A percentile compares a stretch with the other conserved stretches of the same genome.
Conservation (phyloP, 2,888 invertebrate species). For the Heteropelma amictum region DNA sequence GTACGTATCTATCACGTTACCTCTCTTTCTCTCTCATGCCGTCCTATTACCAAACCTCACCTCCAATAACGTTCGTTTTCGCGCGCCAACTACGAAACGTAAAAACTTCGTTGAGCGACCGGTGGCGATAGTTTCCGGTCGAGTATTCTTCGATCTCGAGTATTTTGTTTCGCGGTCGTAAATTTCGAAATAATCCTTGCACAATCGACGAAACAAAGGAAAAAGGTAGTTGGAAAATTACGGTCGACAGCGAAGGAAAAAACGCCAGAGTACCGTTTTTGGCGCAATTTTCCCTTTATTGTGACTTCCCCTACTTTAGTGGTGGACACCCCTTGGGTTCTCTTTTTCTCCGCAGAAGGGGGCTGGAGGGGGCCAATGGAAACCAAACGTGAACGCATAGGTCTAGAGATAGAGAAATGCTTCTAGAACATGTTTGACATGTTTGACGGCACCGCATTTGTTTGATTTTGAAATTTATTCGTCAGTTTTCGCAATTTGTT, state of each 20-base stretch:
- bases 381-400: too few species aligned
- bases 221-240: not conserved
- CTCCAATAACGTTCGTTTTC: conserved; percentile 36
- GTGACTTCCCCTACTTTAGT: not conserved
- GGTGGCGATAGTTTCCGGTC: not conserved
- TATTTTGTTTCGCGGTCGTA: not conserved
- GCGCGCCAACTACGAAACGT: conserved; percentile 57
- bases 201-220: conserved; percentile 32
- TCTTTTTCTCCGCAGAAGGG: conserved; percentile 14
- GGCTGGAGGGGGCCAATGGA: conserved; percentile 54
- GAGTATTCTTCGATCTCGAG: too few species aligned
- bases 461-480: not conserved
- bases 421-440: not conserved
- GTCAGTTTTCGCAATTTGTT: not conserved
- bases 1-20: not conserved
- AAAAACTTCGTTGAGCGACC: not conserved
- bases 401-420: conserved; percentile 34
- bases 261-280: conserved; percentile 30
- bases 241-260: not conserved
- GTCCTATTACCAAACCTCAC: not conserved
- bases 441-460: not conserved
- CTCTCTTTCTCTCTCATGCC: not conserved
- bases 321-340: conserved; percentile 21
- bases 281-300: conserved; percentile 61
- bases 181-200: not conserved